These are phyloP conservation scores for Chrysodeixis includens DNA, from an alignment of 2,888 invertebrate species.

Conservation along the genomic window DNA sequence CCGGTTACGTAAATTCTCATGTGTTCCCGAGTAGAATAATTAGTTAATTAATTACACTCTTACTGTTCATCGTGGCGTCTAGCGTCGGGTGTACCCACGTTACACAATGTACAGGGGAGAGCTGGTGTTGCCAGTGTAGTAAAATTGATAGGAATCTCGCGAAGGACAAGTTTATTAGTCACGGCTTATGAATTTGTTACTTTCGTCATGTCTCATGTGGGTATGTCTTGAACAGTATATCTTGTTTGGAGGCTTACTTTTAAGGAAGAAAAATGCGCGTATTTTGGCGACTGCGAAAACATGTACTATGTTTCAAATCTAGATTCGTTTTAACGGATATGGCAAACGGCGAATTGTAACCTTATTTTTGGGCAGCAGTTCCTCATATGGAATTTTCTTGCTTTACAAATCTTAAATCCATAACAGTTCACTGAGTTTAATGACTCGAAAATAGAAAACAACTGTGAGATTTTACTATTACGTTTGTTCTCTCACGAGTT, in stretches of 20 bases:
- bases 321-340: neutral
- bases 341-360: neutral
- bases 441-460: neutral
- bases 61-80: slow-evolving; percentile 57
- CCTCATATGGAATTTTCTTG: neutral
- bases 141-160: slow-evolving; percentile 50
- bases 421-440: neutral
- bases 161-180: slow-evolving; percentile 63
- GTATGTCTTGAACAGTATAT: slow-evolving; percentile 8
- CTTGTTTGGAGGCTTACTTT: neutral
- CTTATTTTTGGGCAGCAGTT: neutral
- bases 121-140: slow-evolving; percentile 34
- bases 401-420: neutral
- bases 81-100: slow-evolving; percentile 36
- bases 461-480: neutral
- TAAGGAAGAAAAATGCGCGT: neutral
- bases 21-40: slow-evolving; percentile 65
- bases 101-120: slow-evolving; percentile 54
- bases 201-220: slow-evolving; percentile 47
- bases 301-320: slow-evolving; percentile 1
- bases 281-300: slow-evolving; percentile 2
- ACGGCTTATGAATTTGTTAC: slow-evolving; percentile 51
- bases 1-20: slow-evolving; percentile 67
- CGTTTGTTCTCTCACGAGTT: neutral
- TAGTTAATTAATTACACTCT: slow-evolving; percentile 75